A percentile compares a stretch with the other conserved stretches of the same genome.
Conservation (phyloP, 2,113 vertebrate species). For the Callospermophilus lateralis region DNA sequence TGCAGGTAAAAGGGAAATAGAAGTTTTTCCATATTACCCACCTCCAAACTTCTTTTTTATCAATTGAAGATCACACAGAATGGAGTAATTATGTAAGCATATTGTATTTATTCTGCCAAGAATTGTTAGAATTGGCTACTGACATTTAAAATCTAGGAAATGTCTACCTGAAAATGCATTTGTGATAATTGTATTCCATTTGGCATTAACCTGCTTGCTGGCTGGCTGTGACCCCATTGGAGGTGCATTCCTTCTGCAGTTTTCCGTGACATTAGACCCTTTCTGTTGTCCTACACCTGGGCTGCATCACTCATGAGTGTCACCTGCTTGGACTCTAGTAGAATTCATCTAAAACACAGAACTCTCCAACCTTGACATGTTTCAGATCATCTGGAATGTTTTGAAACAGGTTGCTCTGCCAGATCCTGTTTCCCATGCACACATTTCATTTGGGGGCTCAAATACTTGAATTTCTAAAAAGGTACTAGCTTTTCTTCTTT, state of each 20-base stretch:
- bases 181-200: neutral
- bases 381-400: neutral
- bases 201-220: neutral
- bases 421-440: neutral
- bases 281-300: neutral
- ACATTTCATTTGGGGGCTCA: neutral
- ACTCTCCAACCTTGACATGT: neutral
- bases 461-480: neutral
- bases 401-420: neutral
- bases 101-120: neutral
- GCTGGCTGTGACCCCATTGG: rapidly evolving
- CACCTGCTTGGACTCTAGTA: neutral
- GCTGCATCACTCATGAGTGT: neutral
- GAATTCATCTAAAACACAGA: neutral
- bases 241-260: neutral
- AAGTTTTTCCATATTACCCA: neutral
- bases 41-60: neutral
- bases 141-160: neutral
- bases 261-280: neutral
- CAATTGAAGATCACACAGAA: neutral
- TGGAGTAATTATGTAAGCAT: neutral
- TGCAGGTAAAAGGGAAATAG: neutral
- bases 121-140: neutral
- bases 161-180: neutral
- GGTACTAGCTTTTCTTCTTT: rapidly evolving